phyloP scores from a whole-genome alignment of 1,140 invertebrate species.

The Drosophila busckii region DNA sequence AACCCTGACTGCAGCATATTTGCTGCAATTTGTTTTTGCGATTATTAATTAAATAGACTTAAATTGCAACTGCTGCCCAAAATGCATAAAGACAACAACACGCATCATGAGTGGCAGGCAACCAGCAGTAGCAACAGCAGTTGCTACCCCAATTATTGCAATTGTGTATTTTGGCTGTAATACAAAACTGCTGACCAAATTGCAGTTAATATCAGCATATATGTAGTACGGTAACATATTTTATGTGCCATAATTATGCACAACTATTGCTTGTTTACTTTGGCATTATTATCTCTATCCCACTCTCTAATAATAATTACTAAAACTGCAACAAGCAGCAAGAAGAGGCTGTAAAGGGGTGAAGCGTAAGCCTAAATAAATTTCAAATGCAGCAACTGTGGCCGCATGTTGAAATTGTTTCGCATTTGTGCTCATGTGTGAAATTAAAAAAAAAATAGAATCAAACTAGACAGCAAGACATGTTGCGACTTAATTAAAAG shows the following conservation, averaged over 20 bases:
- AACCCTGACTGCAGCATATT: slow-evolving; percentile 13
- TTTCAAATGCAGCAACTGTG: slow-evolving; percentile 28
- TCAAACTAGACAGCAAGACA: slow-evolving; percentile 24
- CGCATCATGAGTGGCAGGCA: slow-evolving; percentile 18
- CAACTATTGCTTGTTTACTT: slow-evolving; percentile 16
- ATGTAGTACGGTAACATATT: slow-evolving; percentile 65
- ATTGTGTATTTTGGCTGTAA: slow-evolving; percentile 34
- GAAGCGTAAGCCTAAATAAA: slow-evolving; percentile 5
- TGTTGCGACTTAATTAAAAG: too few relatives aligned
- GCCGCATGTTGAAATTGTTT: slow-evolving; percentile 25
- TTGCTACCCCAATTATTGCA: slow-evolving; percentile 7
- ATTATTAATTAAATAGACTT: slow-evolving; percentile 62
- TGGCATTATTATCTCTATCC: slow-evolving; percentile 26
- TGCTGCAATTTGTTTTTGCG: slow-evolving; percentile 39
- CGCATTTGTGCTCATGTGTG: slow-evolving; percentile 49
- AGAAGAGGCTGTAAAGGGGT: background rate
- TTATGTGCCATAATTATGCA: slow-evolving; percentile 47
- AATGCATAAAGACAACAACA: slow-evolving; percentile 17
- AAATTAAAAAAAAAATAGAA: slow-evolving; percentile 57
- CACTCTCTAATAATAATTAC: background rate
- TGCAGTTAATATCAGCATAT: slow-evolving; percentile 41
- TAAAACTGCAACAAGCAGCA: slow-evolving; percentile 8
- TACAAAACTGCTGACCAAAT: slow-evolving; percentile 42
- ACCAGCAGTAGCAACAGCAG: background rate
- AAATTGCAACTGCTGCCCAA: slow-evolving; percentile 52